Evolutionary conservation across 2,113 vertebrate genomes (phyloP), one percentile per base, ranked within the genome.

Genomic region (Myrmecobius fasciatus): DNA sequence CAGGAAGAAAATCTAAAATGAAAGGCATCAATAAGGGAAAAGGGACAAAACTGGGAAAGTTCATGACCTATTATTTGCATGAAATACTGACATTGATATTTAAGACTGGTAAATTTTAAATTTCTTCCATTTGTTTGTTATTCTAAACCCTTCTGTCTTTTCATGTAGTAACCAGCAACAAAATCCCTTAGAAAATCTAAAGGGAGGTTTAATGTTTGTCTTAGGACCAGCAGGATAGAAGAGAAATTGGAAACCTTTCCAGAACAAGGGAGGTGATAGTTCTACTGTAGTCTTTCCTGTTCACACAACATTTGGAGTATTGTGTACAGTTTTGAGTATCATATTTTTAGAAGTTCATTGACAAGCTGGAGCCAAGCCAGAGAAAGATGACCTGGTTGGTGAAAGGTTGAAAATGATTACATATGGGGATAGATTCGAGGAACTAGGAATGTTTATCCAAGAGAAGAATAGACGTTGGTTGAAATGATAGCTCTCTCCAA

Each of bases 211-310:
- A 83, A 83, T 83, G n/a, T 43, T 83, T 83, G 67, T 43, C 67
- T 83, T 83, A 83, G 67, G 20, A 7, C n/a, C 67, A 83, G 20
- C 67, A 43, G 67, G n/a, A 17, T 43, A 83, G n/a, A 83, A 83
- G n/a, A 83, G 67, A 83, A 83, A 83, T 83, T 83, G 67, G 67
- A 83, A 83, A 83, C 67, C 67, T 83, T 17, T 83, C 5, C n/a
- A 83, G n/a, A 83, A 83, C 67, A 83, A 43, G 67, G 67, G 67
- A 83, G 67, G 67, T 83, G n/a, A 83, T 83, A 83, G 67, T 83
- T 43, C n/a, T 43, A 43, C n/a, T 83, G n/a, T 43, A 83, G 67
- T 83, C n/a, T 83, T 83, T 83, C 67, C 67, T 83, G n/a, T 83
- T 83, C n/a, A 43, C 20, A 83, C 67, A 83, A 83, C 67, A 83